Evolutionary conservation across 2,797 vertebrate genomes (phyloP).

Genomic region (Chelon auratus): DNA sequence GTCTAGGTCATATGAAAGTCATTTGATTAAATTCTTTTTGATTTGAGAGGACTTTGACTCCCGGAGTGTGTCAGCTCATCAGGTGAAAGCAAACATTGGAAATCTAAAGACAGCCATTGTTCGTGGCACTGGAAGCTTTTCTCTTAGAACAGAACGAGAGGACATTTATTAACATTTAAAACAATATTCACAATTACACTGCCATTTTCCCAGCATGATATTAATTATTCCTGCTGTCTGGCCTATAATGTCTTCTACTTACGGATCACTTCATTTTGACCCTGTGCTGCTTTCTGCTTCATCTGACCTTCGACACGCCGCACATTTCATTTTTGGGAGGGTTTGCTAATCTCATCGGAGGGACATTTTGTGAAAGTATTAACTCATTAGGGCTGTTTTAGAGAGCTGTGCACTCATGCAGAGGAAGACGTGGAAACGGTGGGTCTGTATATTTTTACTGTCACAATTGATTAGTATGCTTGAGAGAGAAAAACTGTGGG

Average conservation of each 20-base stretch:
- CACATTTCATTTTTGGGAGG: slow-evolving; percentile 4
- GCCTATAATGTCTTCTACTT: slow-evolving; percentile 6
- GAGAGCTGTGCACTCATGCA: neutral
- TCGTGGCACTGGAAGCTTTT: neutral
- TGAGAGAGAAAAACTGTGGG: neutral
- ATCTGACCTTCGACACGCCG: slow-evolving; percentile 21
- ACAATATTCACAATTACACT: slow-evolving; percentile 2
- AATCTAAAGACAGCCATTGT: neutral
- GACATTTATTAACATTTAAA: slow-evolving; percentile 50
- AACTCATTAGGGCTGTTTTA: neutral
- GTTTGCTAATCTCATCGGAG: neutral
- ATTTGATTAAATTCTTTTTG: slow-evolving; percentile 14
- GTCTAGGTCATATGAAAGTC: slow-evolving; percentile 25
- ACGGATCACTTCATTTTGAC: slow-evolving; percentile 30
- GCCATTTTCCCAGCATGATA: slow-evolving; percentile 8
- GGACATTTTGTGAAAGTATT: neutral
- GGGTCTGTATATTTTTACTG: neutral
- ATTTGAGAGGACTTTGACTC: slow-evolving; percentile 20
- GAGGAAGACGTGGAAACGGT: neutral
- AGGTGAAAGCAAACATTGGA: slow-evolving; percentile 29
- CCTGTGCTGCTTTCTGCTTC: slow-evolving; percentile 25
- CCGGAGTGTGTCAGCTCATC: slow-evolving; percentile 27
- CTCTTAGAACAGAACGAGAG: neutral
- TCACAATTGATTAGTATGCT: slow-evolving; percentile 1
- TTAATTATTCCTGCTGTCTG: slow-evolving; percentile 18